These are phyloP conservation scores for Ferdinandea cuprea DNA, from an alignment of 2,888 invertebrate genomes.

Conservation along the genomic window DNA sequence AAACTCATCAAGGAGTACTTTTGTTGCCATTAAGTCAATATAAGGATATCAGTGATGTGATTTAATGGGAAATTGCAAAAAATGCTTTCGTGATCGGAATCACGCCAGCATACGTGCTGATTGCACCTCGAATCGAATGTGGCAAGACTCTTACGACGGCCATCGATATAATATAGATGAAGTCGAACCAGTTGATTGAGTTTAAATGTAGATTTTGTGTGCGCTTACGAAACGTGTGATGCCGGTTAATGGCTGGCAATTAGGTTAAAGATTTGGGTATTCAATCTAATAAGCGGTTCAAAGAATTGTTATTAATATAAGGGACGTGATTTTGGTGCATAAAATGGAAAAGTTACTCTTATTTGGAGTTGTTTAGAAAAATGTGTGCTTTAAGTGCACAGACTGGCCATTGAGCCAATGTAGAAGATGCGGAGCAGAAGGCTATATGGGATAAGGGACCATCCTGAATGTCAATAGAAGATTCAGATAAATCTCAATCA, in stretches of 20 bases:
- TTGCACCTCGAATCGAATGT: slow-evolving; percentile 8
- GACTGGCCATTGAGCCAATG: too few species aligned
- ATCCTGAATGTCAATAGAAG: too few species aligned
- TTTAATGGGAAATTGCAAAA: slow-evolving; percentile 40
- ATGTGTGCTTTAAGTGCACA: too few species aligned
- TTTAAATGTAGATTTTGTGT: slow-evolving; percentile 19
- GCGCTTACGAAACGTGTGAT: not conserved
- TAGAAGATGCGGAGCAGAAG: too few species aligned
- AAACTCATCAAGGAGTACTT: slow-evolving; percentile 44
- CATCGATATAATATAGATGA: not conserved
- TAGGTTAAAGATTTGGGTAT: not conserved
- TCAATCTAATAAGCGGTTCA: not conserved
- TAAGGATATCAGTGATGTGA: slow-evolving; percentile 38
- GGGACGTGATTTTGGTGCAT: not conserved
- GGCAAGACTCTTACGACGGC: not conserved
- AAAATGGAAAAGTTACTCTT: too few species aligned
- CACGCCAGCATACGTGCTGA: slow-evolving; percentile 37
- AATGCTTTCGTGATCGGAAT: slow-evolving; percentile 44
- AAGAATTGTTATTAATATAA: not conserved
- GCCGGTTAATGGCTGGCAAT: slow-evolving; percentile 8
- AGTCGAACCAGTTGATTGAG: not conserved
- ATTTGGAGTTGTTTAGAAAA: too few species aligned
- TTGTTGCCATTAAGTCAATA: slow-evolving; percentile 17
- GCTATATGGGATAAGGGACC: too few species aligned
- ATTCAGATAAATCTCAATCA: too few species aligned